These are phyloP conservation scores for Torymus aiolomorphi DNA, from an alignment of 2,888 invertebrate species.

Conservation along the genomic window DNA sequence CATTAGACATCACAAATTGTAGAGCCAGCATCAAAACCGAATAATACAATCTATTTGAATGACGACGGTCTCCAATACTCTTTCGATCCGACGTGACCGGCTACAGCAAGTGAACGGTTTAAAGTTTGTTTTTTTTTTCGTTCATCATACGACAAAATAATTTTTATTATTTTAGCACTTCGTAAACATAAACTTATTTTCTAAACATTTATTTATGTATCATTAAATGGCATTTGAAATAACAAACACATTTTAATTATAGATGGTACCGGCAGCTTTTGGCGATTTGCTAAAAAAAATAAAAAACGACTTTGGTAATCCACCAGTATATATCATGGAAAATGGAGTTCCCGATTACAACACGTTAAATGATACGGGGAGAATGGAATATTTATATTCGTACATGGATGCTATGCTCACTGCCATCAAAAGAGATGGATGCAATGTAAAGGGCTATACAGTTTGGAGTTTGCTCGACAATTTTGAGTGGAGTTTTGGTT, in stretches of 20 bases:
- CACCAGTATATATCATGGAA: conserved; percentile 72
- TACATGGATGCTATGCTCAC: conserved; percentile 76
- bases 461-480: conserved; percentile 82
- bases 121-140: neutral
- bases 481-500: conserved; percentile 81
- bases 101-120: neutral
- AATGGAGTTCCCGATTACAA: conserved; percentile 71
- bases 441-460: conserved; percentile 78
- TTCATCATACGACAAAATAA: too few relatives aligned
- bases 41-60: conserved; percentile 1
- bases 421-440: conserved; percentile 76
- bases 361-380: conserved; percentile 62
- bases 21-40: conserved; percentile 45
- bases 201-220: too few relatives aligned
- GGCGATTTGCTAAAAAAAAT: conserved; percentile 72
- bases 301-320: conserved; percentile 71
- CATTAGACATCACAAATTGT: conserved; percentile 65
- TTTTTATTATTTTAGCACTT: too few relatives aligned
- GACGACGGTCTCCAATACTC: neutral
- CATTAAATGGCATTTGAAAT: too few relatives aligned
- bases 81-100: neutral
- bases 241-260: conserved; percentile 17
- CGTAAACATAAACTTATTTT: too few relatives aligned
- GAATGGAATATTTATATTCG: conserved; percentile 68
- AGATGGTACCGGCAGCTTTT: conserved; percentile 75